These are phyloP conservation scores for Equus quagga DNA, from an alignment of 2,113 vertebrate genomes.

Conservation along the genomic window DNA sequence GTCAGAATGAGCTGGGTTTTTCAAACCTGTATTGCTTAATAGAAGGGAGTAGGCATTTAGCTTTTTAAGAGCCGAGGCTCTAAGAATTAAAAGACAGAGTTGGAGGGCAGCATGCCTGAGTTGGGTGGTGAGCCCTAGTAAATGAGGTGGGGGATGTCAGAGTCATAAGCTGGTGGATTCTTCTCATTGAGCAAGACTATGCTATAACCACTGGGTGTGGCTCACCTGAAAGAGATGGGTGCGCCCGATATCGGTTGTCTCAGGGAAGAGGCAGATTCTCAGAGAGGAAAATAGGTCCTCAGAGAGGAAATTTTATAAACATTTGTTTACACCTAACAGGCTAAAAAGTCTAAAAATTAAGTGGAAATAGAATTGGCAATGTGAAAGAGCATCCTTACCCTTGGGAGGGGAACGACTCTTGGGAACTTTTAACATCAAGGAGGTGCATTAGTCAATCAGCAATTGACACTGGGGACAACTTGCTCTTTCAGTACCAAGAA, in stretches of 20 bases:
- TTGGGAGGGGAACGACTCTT: not conserved
- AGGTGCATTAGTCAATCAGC: not conserved
- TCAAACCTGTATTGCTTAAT: constrained; percentile 2
- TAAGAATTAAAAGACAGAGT: not conserved
- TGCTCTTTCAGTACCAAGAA: not conserved
- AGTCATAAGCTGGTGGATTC: not conserved
- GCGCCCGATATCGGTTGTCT: not conserved
- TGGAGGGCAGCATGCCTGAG: not conserved
- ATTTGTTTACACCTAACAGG: too few species aligned
- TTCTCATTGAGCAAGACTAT: not conserved
- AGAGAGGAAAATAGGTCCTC: not conserved
- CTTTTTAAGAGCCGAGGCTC: not conserved
- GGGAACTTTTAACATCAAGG: not conserved
- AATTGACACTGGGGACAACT: not conserved
- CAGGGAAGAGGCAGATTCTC: not conserved
- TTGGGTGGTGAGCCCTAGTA: not conserved
- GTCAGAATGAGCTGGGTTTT: constrained; percentile 54
- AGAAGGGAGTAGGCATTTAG: not conserved
- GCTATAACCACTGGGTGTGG: not conserved
- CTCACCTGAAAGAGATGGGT: not conserved
- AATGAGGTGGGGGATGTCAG: not conserved
- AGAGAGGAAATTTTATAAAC: not conserved
- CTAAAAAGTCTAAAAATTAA: too few species aligned
- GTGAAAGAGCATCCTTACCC: not conserved
- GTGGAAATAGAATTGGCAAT: not conserved